A percentile compares a stretch with the other conserved stretches of the same genome.
These are phyloP conservation scores for Platorchestia sp. DNA, from an alignment of 1,140 invertebrate species.

Conservation along the genomic window DNA sequence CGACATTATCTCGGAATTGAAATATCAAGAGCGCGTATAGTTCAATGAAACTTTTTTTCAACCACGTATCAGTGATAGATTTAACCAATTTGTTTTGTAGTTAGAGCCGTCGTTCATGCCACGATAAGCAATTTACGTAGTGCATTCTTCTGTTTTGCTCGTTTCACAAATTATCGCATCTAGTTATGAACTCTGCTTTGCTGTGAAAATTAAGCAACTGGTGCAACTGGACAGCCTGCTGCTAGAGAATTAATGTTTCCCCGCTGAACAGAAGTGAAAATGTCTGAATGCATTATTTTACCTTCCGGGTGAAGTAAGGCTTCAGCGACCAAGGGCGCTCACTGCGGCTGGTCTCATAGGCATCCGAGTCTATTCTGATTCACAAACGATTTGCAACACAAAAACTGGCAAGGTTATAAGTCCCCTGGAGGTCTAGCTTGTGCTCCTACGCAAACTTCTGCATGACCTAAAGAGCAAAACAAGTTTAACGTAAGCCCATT, in stretches of 20 bases:
- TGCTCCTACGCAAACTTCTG: not conserved
- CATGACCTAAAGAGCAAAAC: not conserved
- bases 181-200: not conserved
- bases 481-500: too few relatives aligned
- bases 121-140: not conserved
- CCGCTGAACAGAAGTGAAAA: not conserved
- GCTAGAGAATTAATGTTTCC: not conserved
- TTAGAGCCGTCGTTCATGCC: not conserved
- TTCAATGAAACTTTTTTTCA: not conserved
- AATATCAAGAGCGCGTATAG: not conserved
- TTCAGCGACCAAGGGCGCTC: not conserved
- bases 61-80: not conserved
- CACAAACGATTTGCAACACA: not conserved
- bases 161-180: not conserved
- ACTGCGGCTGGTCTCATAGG: not conserved
- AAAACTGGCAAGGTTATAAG: not conserved
- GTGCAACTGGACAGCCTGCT: not conserved
- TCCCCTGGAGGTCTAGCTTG: not conserved
- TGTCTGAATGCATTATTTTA: not conserved
- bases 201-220: not conserved
- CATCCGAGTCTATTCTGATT: not conserved
- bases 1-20: too few relatives aligned
- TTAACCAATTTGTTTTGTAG: not conserved
- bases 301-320: not conserved
- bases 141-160: not conserved